Conservation (phyloP, 2,113 vertebrate species). For the Petrocephalus microphthalmus region DNA sequence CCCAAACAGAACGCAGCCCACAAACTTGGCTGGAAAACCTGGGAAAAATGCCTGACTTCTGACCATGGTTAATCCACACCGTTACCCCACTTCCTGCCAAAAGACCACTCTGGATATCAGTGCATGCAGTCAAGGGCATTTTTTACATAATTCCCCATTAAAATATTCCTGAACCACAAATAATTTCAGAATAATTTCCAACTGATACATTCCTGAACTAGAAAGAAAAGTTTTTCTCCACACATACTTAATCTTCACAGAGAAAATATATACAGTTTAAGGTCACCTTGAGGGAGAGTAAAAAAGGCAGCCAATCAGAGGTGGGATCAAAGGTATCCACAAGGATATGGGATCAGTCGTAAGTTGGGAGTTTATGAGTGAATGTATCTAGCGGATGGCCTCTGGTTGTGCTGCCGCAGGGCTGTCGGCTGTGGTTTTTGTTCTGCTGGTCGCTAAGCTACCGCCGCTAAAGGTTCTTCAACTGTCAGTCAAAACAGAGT, state of each 20-base stretch:
- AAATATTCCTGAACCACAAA: slow-evolving; percentile 4
- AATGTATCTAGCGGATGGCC: not conserved
- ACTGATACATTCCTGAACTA: not conserved
- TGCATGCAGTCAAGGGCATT: not conserved
- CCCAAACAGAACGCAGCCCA: not conserved
- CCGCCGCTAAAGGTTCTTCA: slow-evolving; percentile 15
- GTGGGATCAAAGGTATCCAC: not conserved
- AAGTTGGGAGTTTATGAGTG: not conserved
- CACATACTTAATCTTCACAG: not conserved
- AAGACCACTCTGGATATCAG: not conserved
- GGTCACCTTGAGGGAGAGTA: not conserved
- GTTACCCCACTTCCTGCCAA: not conserved
- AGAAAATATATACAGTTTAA: not conserved
- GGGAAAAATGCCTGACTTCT: slow-evolving; percentile 2
- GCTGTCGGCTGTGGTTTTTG: not conserved
- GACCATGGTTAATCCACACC: not conserved
- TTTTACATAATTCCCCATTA: not conserved
- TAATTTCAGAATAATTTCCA: not conserved
- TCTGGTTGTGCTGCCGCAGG: not conserved
- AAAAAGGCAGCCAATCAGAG: not conserved
- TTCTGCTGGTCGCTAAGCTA: not conserved
- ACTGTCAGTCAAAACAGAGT: slow-evolving; percentile 8
- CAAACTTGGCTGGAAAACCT: not conserved
- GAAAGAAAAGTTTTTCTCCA: not conserved
- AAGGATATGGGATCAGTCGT: not conserved